Conservation (phyloP, 2,888 invertebrate species). For the Augiades crinisus region DNA sequence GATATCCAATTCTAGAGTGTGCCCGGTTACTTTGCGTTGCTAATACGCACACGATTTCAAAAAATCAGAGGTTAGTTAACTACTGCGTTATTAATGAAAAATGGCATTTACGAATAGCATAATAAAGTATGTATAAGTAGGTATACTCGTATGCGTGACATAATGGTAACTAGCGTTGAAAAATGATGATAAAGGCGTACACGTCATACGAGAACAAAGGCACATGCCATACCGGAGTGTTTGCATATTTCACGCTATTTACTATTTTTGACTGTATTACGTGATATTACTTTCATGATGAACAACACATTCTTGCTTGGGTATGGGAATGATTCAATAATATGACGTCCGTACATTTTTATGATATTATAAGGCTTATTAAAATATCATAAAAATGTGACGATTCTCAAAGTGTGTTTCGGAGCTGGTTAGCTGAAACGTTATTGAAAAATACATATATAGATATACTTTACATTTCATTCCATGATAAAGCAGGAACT, state of each 20-base stretch:
- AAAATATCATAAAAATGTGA: no score
- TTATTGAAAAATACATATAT: no score
- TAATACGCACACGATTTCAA: no score
- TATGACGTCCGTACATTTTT: background rate
- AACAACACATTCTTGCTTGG: slow-evolving; percentile 1
- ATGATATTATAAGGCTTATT: no score
- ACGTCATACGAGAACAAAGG: slow-evolving; percentile 21
- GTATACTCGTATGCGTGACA: slow-evolving; percentile 20
- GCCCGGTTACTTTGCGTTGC: no score
- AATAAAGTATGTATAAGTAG: background rate
- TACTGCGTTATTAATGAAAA: background rate
- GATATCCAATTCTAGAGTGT: no score
- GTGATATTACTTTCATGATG: background rate
- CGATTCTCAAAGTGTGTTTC: no score
- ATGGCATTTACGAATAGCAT: background rate
- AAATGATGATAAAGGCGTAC: slow-evolving; percentile 13
- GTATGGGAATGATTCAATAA: background rate
- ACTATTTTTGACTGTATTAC: slow-evolving; percentile 11
- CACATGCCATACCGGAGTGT: background rate
- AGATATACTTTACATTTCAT: no score
- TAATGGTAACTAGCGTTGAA: slow-evolving; percentile 15
- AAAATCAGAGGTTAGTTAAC: no score
- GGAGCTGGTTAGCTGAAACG: no score
- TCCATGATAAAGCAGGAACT: no score
- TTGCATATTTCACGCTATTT: slow-evolving; percentile 13